Evolutionary conservation across 2,113 vertebrate genomes (phyloP), one percentile per base, ranked within the genome.

Genomic region (Triplophysa siluroides): DNA sequence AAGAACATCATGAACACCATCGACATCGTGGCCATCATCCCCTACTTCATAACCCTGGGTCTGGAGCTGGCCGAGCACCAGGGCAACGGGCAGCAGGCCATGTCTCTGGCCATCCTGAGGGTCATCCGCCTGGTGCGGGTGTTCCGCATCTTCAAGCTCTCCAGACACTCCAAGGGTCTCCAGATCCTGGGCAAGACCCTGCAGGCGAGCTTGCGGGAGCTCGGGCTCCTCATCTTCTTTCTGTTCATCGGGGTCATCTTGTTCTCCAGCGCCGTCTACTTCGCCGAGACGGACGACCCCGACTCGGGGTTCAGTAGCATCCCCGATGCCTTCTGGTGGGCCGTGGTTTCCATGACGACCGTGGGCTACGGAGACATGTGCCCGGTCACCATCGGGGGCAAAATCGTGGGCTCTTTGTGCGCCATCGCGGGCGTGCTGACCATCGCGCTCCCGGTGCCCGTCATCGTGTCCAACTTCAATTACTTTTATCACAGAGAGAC

Each of bases 271-370:
- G 97, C 96, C 0, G 97, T 98, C 13, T 98, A 98, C 87, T 98
- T 98, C n/a, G 97, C 97, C 0, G 97, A 98, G 92, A 94, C 96
- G 0, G 97, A 98, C 54, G 96, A 97, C 75, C 94, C 94, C 0
- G 92, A 95, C 0, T 97, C 96, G 0, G 90, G 92, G 2, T 98
- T 98, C 84, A 92, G 90, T 84, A 98, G 96, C 86, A 98, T 98
- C 91, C 97, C 97, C 0, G 96, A 98, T 74, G 96, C 97, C 6
- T 98, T 98, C 85, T 98, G 97, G 97, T 98, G 97, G 96, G 97
- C 97, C 0, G 97, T 98, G 88, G 97, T 98, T 0, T 95, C 97
- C 68, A 98, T 98, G 96, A 98, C 97, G 43, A 98, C 97, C 0
- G 96, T 98, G 76, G 96, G 96, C 6, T 98, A 98, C 26, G 97